Base-by-base conservation (phyloP, 2,888 invertebrate species). In the Chymomyza caudatula region DNA sequence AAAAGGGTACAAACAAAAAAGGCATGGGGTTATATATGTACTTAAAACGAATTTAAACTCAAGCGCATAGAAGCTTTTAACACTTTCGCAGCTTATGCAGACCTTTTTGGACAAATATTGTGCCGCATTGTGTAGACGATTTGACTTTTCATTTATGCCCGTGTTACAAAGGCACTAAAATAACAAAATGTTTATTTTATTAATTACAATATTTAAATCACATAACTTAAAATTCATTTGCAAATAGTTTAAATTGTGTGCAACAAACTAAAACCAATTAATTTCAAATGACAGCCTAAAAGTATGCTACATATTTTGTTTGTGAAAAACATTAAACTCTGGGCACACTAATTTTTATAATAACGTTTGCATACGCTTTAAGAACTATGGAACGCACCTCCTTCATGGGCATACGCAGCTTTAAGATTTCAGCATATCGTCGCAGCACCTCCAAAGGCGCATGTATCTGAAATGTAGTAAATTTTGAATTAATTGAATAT, bases 331-430 rank as follows among this genome's bases (percentile, higher is more conserved):
- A 11, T 11, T 11, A 37, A 37, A 37, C 29, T 37, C 29, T 37
- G 29, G 29, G 29, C 29, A 37, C 29, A 37, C 29, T 37, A 37
- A 37, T 11, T 37, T 37, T 29, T 37, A 37, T 11, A 37, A 8
- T 11, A 37, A 37, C 1, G 0, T 37, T 0, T 11, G n/a, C n/a
- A n/a, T 11, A 93, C 83, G 2, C 92, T 92, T 76, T 93, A 92
- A 84, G 93, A 92, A 93, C 94, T 37, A 37, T 11, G 11, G 88
- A 37, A 89, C 89, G 87, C 88, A 96, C 94, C 92, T 94, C 95
- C 92, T 95, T 96, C 96, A 98, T 98, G 2, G 98, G 97, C 95
- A 98, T 94, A 88, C 97, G 93, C 22, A 98, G 92, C 89, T 98
- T 97, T 78, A 98, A 92, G 83, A 97, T 96, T 91, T 98, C 98